Conservation (phyloP, 2,113 vertebrate species). For the Grus americana region DNA sequence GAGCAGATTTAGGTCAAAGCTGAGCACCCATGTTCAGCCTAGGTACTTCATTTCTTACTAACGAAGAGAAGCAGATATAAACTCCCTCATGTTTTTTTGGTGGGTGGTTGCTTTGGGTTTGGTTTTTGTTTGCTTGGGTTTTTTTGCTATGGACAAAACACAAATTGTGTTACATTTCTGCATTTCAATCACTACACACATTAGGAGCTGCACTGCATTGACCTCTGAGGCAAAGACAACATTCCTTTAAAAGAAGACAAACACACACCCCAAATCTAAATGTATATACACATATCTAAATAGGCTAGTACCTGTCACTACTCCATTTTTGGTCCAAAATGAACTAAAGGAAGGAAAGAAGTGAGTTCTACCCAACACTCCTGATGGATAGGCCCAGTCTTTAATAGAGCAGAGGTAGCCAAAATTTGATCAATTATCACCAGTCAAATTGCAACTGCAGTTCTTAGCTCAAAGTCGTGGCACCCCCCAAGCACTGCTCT, state of each 20-base stretch:
- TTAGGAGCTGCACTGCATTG: background rate
- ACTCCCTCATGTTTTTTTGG: background rate
- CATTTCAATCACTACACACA: background rate
- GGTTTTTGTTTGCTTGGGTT: too few relatives aligned
- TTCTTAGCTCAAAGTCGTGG: rapidly evolving
- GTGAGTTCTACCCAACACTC: background rate
- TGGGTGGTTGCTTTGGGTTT: too few relatives aligned
- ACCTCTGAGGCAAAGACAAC: background rate
- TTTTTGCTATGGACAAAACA: background rate
- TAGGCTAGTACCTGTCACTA: background rate
- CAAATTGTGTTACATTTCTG: background rate
- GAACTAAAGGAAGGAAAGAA: background rate
- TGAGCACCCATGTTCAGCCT: background rate
- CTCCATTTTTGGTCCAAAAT: background rate
- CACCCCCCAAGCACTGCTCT: background rate
- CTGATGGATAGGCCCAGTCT: background rate
- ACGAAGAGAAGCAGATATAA: background rate
- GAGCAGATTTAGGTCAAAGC: background rate
- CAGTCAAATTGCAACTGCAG: background rate
- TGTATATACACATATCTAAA: background rate
- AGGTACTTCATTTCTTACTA: background rate
- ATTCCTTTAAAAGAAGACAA: background rate
- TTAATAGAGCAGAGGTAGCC: background rate
- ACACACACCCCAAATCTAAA: background rate
- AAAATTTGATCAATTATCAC: background rate